Base-by-base conservation (phyloP, 2,888 invertebrate genomes). In the Galerucella calmariensis region DNA sequence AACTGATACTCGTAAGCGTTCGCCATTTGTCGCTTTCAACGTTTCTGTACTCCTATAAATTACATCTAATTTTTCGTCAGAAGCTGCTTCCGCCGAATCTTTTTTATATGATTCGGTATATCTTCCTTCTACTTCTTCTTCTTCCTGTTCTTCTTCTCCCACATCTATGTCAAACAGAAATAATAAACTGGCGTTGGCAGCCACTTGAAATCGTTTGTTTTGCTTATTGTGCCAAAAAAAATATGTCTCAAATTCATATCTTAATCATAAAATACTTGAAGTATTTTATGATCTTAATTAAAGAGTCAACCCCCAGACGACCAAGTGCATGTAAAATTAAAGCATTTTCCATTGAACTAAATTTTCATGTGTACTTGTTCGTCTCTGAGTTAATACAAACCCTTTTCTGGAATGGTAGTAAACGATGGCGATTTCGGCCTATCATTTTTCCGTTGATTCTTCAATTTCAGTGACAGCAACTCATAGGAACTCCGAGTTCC, bases 401-500 rank as follows among this genome's bases (percentile, higher is more conserved):
- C 20, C 16, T 56, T 56, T 56, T 56, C 56, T 10, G 56, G 16
- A 10, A 51, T 51, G n/a, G 51, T 51, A 5, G 51, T n/a, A 51
- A 51, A 51, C n/a, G 51, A 51, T n/a, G 51, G 6, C 14, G 1
- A n/a, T 51, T 51, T 51, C 14, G 14, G 10, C n/a, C n/a, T n/a
- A 51, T 51, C 4, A 14, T n/a, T 51, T 51, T 51, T 51, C 6
- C 51, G n/a, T 0, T 51, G 12, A 14, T 46, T 66, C 70, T 41
- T 67, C 4, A 61, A 69, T 73, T 78, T 77, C 65, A 80, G 76
- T 20, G 76, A 73, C 9, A 83, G 66, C 24, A 82, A 58, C 51
- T 82, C 81, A 9, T 83, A 27, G 11, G 84, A 84, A 71, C 82
- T 82, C 63, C 70, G 78, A 3, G 81, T 75, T 8, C 79, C 81